A percentile compares a stretch with the other conserved stretches of the same genome.
These are phyloP conservation scores for Australoheros scitulus DNA, from an alignment of 2,113 vertebrate genomes.

Conservation along the genomic window DNA sequence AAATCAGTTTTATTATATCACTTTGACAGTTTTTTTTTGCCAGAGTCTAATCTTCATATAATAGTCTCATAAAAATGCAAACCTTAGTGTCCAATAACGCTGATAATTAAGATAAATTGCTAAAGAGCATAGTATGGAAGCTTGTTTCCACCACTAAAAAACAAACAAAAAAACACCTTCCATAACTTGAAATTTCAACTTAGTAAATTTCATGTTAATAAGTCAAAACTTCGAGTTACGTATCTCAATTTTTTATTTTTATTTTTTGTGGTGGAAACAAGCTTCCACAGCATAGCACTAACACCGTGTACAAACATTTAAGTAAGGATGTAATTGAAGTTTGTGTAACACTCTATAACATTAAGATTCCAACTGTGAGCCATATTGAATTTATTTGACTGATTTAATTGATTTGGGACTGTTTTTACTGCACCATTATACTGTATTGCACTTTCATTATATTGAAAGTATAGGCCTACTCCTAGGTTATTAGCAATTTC, in stretches of 20 bases:
- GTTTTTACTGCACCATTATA: background rate
- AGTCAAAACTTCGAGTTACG: too few relatives aligned
- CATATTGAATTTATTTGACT: background rate
- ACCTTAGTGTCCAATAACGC: background rate
- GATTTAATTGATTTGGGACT: background rate
- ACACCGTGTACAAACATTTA: background rate
- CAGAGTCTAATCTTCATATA: background rate
- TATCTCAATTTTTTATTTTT: too few relatives aligned
- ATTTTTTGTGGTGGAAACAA: too few relatives aligned
- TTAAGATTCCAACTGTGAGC: slow-evolving; percentile 5
- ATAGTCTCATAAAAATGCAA: background rate
- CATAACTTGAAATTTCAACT: too few relatives aligned
- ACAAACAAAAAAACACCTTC: too few relatives aligned
- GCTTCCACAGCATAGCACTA: background rate
- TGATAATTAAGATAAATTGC: background rate
- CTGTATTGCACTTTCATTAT: slow-evolving; percentile 2
- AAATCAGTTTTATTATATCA: background rate
- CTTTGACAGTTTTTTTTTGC: background rate
- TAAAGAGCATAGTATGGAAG: too few relatives aligned
- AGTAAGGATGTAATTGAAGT: background rate
- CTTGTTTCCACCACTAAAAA: too few relatives aligned
- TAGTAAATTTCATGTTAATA: too few relatives aligned
- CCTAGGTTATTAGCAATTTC: background rate
- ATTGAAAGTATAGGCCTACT: background rate
- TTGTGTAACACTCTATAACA: background rate